Evolutionary conservation across 2,888 invertebrate species (phyloP), one percentile per base, ranked within the genome.

Genomic region (Deroplatys truncata): DNA sequence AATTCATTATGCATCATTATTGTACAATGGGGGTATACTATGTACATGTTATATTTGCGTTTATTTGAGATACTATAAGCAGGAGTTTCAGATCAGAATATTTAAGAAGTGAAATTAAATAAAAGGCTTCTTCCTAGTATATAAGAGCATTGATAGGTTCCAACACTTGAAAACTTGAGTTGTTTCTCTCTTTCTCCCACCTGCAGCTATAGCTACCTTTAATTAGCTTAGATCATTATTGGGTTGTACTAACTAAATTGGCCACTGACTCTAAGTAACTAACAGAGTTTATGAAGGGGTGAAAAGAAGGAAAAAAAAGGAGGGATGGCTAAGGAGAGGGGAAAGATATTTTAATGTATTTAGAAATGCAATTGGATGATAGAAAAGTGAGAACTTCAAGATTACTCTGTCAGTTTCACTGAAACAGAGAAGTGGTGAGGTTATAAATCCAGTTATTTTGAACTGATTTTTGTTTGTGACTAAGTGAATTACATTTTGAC

Each of bases 181-280:
- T 43, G 43, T 13, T 13, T 43, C 20, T 72, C 56, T 72, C 56
- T 72, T 25, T 72, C 56, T 72, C 56, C 56, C 56, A 72, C 56
- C 56, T 72, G 56, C 25, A 72, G 56, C 56, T 56, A 56, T 56
- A 56, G 56, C 82, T 35, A 72, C 31, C 82, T 83, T 83, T 87
- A 87, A 87, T 90, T 89, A 90, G 90, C 90, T 90, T 90, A 90
- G 87, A 90, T 90, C 88, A 90, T 90, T 90, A 90, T 90, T 90
- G 89, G 90, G 89, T 90, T 90, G 89, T 84, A 90, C 90, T 90
- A 90, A 90, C 89, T 90, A 90, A 85, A 90, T 90, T 90, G 83
- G 35, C 83, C 82, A 16, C 87, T 84, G 86, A 82, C 84, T 88
- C 28, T 86, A 89, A 86, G 82, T 43, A 86, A 49, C 84, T 83